phyloP scores from a whole-genome alignment of 2,797 vertebrate genomes.

The Heliangelus exortis region DNA sequence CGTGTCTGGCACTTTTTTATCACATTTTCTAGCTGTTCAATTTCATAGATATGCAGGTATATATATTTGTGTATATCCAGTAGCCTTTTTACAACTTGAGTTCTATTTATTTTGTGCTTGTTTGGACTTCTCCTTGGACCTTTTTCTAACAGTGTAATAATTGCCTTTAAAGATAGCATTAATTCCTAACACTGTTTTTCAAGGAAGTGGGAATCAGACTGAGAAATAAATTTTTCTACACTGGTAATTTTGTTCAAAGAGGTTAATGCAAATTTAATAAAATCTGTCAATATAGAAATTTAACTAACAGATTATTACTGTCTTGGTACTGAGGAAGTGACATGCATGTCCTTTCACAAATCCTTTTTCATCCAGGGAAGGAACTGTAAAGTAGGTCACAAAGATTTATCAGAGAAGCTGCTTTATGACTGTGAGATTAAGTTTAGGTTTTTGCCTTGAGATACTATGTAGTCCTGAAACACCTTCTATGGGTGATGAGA shows the following conservation, averaged over 20 bases:
- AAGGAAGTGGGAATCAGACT: background rate
- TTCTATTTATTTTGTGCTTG: background rate
- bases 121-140: background rate
- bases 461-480: background rate
- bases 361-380: background rate
- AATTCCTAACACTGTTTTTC: background rate
- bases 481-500: background rate
- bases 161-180: background rate
- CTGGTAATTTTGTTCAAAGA: background rate
- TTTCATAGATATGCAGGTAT: background rate
- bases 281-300: background rate
- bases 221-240: background rate
- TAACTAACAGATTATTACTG: slow-evolving; percentile 16
- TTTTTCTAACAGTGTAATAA: background rate
- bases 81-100: background rate
- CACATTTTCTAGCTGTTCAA: background rate
- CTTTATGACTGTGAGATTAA: background rate
- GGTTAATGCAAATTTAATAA: background rate
- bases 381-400: slow-evolving; percentile 32
- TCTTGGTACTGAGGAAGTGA: slow-evolving; percentile 42
- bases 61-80: background rate
- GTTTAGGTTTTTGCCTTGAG: background rate
- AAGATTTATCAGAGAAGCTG: background rate
- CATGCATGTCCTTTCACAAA: slow-evolving; percentile 21
- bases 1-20: background rate